phyloP scores from a whole-genome alignment of 2,888 invertebrate species.

The Tachina fera region DNA sequence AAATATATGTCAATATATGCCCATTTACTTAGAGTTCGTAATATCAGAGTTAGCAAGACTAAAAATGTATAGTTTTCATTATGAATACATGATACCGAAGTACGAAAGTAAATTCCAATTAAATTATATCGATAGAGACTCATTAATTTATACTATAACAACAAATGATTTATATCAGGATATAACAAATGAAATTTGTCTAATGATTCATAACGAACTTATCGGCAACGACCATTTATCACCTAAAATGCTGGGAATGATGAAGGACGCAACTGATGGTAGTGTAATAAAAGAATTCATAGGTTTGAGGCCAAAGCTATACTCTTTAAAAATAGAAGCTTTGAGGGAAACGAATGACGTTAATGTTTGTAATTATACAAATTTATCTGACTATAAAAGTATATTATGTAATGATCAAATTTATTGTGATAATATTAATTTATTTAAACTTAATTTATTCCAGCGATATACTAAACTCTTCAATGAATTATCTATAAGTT shows the following conservation, averaged over 20 bases:
- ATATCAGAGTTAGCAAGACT: constrained; percentile 69
- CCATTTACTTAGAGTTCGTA: constrained; percentile 38
- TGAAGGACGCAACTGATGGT: constrained; percentile 68
- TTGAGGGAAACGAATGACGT: background rate
- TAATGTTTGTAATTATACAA: background rate
- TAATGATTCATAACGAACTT: constrained; percentile 73
- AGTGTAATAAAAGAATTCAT: constrained; percentile 63
- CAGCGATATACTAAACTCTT: background rate
- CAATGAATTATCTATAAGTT: background rate
- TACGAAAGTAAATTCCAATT: constrained; percentile 16
- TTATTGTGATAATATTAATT: background rate
- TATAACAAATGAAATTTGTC: constrained; percentile 26
- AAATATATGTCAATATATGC: background rate
- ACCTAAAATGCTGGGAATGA: constrained; percentile 45
- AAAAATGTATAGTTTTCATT: constrained; percentile 68
- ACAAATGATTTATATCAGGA: constrained; percentile 68
- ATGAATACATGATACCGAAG: constrained; percentile 54
- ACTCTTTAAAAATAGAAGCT: background rate
- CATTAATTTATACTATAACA: constrained; percentile 53
- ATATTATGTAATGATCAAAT: background rate
- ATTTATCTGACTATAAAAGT: background rate
- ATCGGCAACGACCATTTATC: constrained; percentile 10
- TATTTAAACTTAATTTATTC: background rate
- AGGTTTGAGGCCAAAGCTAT: constrained; percentile 24
- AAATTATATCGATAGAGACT: constrained; percentile 63